Percentiles rank a stretch among this genome's conserved stretches.
phyloP scores from a whole-genome alignment of 2,797 vertebrate species.

The Aphelocoma californica region DNA sequence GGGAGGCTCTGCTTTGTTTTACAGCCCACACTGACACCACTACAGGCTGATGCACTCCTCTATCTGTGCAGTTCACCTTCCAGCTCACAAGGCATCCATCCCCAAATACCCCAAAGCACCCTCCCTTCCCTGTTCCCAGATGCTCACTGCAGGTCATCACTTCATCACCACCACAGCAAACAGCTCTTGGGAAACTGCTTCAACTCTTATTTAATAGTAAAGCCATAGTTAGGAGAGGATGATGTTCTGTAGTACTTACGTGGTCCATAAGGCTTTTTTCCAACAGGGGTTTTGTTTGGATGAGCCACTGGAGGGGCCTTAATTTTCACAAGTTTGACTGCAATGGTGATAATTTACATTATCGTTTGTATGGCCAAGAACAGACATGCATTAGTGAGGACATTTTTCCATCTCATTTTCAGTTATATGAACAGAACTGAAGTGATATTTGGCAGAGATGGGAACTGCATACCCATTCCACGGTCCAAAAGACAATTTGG shows the following conservation, averaged over 20 bases:
- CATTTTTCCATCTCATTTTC: not conserved
- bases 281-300: accelerated
- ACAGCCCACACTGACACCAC: not conserved
- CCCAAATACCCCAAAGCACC: not conserved
- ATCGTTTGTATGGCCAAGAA: not conserved
- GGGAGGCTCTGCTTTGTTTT: not conserved
- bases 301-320: accelerated
- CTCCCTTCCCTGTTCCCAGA: not conserved
- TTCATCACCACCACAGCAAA: not conserved
- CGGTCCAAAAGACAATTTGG: not conserved
- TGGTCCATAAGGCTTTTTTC: not conserved
- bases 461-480: not conserved
- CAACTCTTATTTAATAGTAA: not conserved
- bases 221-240: not conserved
- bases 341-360: not conserved
- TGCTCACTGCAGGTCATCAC: not conserved
- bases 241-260: conserved; percentile 31
- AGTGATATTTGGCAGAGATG: not conserved
- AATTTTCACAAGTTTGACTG: not conserved
- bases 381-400: not conserved
- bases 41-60: accelerated
- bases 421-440: not conserved
- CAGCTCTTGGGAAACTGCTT: not conserved
- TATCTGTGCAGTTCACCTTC: not conserved
- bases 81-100: not conserved